Base-by-base conservation (phyloP, 2,113 vertebrate species). In the Bettongia penicillata region DNA sequence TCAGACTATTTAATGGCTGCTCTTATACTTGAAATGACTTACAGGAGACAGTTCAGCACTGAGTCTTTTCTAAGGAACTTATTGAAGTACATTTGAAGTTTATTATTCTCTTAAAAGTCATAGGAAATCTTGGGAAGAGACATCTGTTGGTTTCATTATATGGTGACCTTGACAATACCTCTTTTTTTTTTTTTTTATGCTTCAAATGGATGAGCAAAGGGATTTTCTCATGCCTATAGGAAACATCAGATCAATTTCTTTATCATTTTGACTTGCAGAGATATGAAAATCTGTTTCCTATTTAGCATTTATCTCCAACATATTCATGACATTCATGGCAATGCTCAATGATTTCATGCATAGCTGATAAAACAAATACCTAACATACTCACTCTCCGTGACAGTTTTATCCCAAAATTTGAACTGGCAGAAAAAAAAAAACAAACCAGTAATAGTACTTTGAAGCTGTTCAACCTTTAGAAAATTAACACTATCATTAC, bases 11-110 rank as follows among this genome's bases (percentile, higher is more conserved):
- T 97, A 97, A 97, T 95, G 93, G 95, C 47, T 97, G 47, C 43
- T 91, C 89, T 97, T 95, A 91, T 61, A 93, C 94, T 97, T 97
- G 96, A 98, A 98, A 98, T 98, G 31, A 96, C 97, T 98, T 98
- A 94, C 94, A 91, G 97, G 94, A 93, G 89, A 96, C 94, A 97
- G 89, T 93, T 95, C 94, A 96, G 93, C 95, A 97, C 11, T 37
- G 93, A 93, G 77, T 52, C 89, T 96, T 93, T 97, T 97, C 53
- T 0, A 0, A 94, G 93, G 48, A 98, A 96, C 50, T 92, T 96
- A 96, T 0, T 97, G 91, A 97, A 96, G 92, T 95, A 91, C n/a
- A 95, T 90, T 93, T 95, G 96, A 96, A 94, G 43, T 92, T 96
- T 95, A 94, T 96, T 93, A 91, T 92, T 97, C 94, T 96, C 19